Evolutionary conservation across 2,797 vertebrate species (phyloP), one percentile per base, ranked within the genome.

Genomic region (Apogon hyalosoma): DNA sequence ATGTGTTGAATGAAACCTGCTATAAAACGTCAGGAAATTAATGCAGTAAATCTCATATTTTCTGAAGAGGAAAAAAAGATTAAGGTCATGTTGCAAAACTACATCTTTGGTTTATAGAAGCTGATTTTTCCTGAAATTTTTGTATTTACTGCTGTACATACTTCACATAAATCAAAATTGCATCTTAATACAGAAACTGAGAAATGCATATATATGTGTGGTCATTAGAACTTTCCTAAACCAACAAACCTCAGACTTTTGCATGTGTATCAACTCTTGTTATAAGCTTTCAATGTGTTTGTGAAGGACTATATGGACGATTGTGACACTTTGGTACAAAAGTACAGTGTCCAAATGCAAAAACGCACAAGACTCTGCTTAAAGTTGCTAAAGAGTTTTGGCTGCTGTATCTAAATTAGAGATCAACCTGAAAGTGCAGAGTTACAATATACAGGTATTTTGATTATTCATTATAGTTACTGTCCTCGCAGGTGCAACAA

Each of bases 401-500:
- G 3, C 11, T 58, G 3, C 33, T 4, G 12, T 38, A 33, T 36
- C 14, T n/a, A 1, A 49, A 58, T 7, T 31, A 11, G 9, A 50
- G 64, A 56, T 70, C 15, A 72, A 69, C 73, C 45, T 52, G 16
- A 77, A 78, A 64, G 46, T 47, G 49, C 39, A 56, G 0, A 60
- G 38, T 66, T 70, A 57, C 16, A 55, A 41, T 65, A 63, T 52
- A 47, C 58, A 18, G 52, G 19, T 67, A 63, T 81, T 82, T 66
- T 67, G 49, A 80, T 82, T 56, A 73, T 80, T 77, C 14, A 13
- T 50, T 79, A 73, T 52, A 46, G 65, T 78, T 75, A 84, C 77
- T 64, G 59, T 77, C 61, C 69, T 61, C 72, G 42, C 41, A 70
- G 75, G 63, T 73, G 61, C 63, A 49, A 74, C 53, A 68, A 69